A percentile compares a stretch with the other conserved stretches of the same genome.
Evolutionary conservation across 2,113 vertebrate species (phyloP).

Genomic region (Corythaeola cristata): DNA sequence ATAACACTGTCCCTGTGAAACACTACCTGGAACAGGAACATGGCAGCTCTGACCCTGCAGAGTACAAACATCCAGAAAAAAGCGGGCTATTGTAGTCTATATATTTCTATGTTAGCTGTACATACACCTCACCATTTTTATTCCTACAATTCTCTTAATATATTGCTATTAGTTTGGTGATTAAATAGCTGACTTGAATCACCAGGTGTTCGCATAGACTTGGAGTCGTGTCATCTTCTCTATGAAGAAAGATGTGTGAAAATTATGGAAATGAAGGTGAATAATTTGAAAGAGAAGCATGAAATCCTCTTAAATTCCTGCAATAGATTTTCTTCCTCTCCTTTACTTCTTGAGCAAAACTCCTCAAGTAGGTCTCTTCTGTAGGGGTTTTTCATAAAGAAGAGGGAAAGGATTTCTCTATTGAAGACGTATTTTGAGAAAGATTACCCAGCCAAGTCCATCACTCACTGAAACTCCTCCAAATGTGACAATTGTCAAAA

Average conservation of each 20-base stretch:
- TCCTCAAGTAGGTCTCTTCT: background rate
- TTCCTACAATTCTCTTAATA: background rate
- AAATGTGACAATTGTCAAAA: background rate
- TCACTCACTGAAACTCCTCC: background rate
- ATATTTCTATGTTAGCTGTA: background rate
- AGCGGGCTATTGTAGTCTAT: background rate
- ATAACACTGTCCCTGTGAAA: background rate
- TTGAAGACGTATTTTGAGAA: background rate
- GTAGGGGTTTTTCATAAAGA: background rate
- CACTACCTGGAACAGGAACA: background rate
- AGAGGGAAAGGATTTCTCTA: background rate
- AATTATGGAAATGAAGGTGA: background rate
- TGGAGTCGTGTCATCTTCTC: background rate
- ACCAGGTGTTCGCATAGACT: background rate
- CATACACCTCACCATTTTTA: background rate
- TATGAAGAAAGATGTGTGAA: background rate
- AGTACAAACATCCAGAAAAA: background rate
- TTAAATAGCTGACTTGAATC: background rate
- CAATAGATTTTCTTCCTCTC: background rate
- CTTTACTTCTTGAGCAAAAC: background rate
- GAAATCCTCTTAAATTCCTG: background rate
- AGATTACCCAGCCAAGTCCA: background rate
- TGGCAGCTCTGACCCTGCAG: background rate
- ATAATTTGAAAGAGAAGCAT: background rate
- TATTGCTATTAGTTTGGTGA: background rate